Conservation (phyloP, 2,888 invertebrate species). For the Laothoe populi region DNA sequence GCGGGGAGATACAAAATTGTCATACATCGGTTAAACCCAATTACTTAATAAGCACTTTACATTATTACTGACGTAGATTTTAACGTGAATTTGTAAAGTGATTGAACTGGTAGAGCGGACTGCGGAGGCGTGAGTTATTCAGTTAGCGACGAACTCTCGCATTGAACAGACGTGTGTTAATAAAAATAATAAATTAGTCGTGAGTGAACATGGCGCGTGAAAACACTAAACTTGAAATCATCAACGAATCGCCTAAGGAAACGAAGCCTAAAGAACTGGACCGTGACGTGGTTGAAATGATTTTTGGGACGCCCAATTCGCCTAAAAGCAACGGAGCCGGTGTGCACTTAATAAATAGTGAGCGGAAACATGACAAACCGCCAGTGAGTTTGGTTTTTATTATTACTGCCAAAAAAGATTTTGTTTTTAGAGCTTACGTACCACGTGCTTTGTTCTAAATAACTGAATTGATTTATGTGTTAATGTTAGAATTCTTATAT, state of each 20-base stretch:
- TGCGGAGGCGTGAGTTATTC: not conserved
- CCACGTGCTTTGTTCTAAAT: too few species aligned
- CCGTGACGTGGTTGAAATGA: conserved; percentile 58
- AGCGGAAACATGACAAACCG: conserved; percentile 43
- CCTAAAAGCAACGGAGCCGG: conserved; percentile 45
- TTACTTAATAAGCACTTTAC: not conserved
- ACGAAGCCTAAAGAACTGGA: conserved; percentile 45
- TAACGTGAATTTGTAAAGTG: not conserved
- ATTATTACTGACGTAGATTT: not conserved
- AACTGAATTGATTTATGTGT: too few species aligned
- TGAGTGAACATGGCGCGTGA: conserved; percentile 43
- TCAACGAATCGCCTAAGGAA: conserved; percentile 49
- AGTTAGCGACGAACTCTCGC: not conserved
- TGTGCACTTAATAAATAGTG: conserved; percentile 49
- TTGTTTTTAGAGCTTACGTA: too few species aligned
- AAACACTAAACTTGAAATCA: conserved; percentile 48
- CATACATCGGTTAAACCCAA: not conserved
- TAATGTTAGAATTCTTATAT: too few species aligned
- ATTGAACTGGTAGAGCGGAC: not conserved
- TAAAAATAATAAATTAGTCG: not conserved
- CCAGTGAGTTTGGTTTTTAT: conserved; percentile 40
- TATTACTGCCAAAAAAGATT: not conserved
- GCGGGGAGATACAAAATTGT: not conserved
- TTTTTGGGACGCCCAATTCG: conserved; percentile 61
- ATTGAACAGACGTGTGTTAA: not conserved